Evolutionary conservation across 2,113 vertebrate genomes (phyloP).

Genomic region (Phalacrocorax brasilianus): DNA sequence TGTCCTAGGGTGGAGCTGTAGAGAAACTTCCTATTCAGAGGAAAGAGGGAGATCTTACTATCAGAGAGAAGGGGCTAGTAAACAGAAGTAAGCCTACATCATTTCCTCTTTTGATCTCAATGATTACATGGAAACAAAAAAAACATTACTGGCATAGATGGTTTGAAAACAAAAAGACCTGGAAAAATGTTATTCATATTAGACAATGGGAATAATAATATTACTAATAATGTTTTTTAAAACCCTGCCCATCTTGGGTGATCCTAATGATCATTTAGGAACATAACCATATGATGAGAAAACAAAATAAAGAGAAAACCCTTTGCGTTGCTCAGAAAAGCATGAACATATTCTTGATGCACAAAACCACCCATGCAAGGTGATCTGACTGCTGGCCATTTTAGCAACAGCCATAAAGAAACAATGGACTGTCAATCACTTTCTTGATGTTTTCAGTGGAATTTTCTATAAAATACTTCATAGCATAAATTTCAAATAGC

Average conservation of each 20-base stretch:
- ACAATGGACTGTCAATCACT: neutral
- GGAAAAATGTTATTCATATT: neutral
- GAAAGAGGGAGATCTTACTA: neutral
- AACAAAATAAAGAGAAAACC: neutral
- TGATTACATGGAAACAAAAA: neutral
- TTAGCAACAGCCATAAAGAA: neutral
- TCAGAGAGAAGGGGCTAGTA: neutral
- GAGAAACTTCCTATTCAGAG: neutral
- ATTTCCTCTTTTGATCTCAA: neutral
- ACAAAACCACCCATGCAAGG: neutral
- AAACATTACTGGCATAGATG: neutral
- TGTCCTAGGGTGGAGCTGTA: neutral
- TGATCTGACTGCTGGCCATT: neutral
- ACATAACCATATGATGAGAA: neutral
- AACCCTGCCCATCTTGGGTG: neutral
- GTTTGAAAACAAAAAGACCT: neutral
- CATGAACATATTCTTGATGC: neutral
- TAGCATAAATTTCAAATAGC: neutral
- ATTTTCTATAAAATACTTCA: neutral
- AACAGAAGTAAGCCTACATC: neutral
- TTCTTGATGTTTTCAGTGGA: neutral
- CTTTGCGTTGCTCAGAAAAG: neutral
- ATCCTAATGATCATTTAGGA: neutral
- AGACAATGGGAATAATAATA: neutral
- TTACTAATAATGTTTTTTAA: neutral